phyloP scores from a whole-genome alignment of 2,888 invertebrate species.

The Mellilla xanthometata region DNA sequence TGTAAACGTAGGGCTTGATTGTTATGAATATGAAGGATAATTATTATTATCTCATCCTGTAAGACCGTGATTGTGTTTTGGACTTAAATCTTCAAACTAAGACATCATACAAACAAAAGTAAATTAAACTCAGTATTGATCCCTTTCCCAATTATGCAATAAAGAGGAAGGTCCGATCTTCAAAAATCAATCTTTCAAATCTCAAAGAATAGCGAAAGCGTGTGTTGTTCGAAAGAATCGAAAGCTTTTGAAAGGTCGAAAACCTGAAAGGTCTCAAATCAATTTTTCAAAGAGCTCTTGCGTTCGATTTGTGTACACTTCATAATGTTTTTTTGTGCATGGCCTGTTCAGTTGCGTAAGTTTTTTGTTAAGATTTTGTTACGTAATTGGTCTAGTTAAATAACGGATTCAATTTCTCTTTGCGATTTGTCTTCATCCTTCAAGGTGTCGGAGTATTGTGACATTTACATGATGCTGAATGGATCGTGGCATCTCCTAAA shows the following conservation, averaged over 20 bases:
- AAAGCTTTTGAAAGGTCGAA: constrained; percentile 46
- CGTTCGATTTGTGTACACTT: constrained; percentile 47
- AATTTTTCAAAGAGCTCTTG: constrained; percentile 51
- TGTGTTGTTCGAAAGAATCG: constrained; percentile 32
- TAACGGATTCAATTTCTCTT: constrained; percentile 41
- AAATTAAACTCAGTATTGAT: too few relatives aligned
- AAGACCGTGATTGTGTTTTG: too few relatives aligned
- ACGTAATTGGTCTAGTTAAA: constrained; percentile 36
- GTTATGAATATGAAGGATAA: too few relatives aligned
- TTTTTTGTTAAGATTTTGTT: constrained; percentile 30
- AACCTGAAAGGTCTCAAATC: constrained; percentile 45
- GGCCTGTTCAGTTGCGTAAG: constrained; percentile 37
- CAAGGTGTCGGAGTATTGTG: constrained; percentile 17
- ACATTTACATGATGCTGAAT: constrained; percentile 11
- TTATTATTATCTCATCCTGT: too few relatives aligned
- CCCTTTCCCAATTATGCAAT: too few relatives aligned
- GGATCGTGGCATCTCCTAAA: constrained; percentile 3
- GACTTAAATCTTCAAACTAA: too few relatives aligned
- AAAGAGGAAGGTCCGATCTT: neutral
- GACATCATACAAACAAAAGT: too few relatives aligned
- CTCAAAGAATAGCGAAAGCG: constrained; percentile 53
- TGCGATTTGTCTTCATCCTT: constrained; percentile 31
- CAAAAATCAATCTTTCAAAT: constrained; percentile 44
- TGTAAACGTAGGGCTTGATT: too few relatives aligned
- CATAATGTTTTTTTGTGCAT: constrained; percentile 40